A percentile compares a stretch with the other conserved stretches of the same genome.
These are phyloP conservation scores for Tylochromis polylepis DNA, from an alignment of 2,113 vertebrate species.

Conservation along the genomic window DNA sequence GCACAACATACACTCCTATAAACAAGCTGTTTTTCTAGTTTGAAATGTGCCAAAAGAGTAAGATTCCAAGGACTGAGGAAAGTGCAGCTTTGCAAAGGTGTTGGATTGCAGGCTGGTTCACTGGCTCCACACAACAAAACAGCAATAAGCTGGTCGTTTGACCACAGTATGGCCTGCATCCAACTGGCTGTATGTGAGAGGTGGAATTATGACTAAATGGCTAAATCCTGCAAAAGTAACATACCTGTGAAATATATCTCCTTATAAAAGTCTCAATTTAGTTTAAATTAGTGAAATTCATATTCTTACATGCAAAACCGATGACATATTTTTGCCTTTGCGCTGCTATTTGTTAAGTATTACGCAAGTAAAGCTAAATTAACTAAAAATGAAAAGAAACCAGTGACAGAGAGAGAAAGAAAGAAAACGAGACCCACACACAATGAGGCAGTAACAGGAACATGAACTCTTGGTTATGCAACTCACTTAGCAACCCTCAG, in stretches of 20 bases:
- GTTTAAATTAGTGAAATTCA: too few relatives aligned
- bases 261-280: too few relatives aligned
- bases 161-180: background rate
- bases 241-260: background rate
- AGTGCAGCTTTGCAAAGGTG: slow-evolving; percentile 21
- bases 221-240: background rate
- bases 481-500: slow-evolving; percentile 9
- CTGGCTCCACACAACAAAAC: background rate
- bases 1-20: background rate
- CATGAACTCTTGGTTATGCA: slow-evolving; percentile 16
- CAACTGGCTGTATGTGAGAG: background rate
- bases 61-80: background rate
- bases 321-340: background rate
- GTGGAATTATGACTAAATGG: background rate
- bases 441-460: background rate
- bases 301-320: background rate
- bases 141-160: background rate
- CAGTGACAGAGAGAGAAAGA: background rate
- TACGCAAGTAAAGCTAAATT: background rate
- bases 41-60: slow-evolving; percentile 3
- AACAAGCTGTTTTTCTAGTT: slow-evolving; percentile 21
- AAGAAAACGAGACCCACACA: background rate
- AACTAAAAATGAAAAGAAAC: background rate
- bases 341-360: background rate
- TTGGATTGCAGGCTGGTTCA: slow-evolving; percentile 9